A percentile compares a stretch with the other conserved stretches of the same genome.
These are phyloP conservation scores for Drosophila rubida DNA, from an alignment of 2,888 invertebrate species.

Conservation along the genomic window DNA sequence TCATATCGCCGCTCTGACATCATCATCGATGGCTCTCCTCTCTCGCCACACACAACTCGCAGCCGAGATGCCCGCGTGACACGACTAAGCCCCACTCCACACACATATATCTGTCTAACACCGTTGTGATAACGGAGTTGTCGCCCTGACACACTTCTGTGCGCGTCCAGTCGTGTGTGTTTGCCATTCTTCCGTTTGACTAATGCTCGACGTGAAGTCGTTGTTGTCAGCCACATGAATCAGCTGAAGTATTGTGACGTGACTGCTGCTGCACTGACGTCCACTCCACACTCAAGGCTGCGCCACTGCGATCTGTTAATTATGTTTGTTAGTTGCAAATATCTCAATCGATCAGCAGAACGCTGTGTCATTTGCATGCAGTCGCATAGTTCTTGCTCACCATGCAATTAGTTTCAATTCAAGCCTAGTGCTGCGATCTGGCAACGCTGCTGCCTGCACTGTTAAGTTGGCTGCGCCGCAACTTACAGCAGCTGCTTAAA, in stretches of 20 bases:
- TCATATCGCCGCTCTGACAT: slow-evolving; percentile 47
- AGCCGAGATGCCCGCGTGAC: slow-evolving; percentile 13
- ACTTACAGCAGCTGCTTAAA: too few relatives aligned
- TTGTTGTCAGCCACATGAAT: not conserved
- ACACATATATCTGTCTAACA: too few relatives aligned
- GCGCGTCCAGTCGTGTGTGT: not conserved
- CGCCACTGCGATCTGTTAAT: not conserved
- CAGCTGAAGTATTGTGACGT: not conserved
- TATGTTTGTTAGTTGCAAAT: not conserved
- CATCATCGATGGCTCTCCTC: slow-evolving; percentile 44
- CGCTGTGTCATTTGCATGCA: not conserved
- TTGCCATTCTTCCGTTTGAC: not conserved
- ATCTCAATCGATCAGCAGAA: not conserved
- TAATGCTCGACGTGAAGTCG: slow-evolving; percentile 1
- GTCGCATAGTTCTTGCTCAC: too few relatives aligned
- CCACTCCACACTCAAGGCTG: not conserved
- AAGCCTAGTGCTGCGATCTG: not conserved
- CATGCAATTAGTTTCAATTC: not conserved
- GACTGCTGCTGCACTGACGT: not conserved
- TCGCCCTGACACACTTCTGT: slow-evolving; percentile 19
- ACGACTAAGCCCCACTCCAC: not conserved
- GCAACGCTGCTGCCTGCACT: not conserved
- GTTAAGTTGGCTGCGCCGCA: slow-evolving; percentile 14
- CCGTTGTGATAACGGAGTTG: slow-evolving; percentile 16
- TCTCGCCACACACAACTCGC: too few relatives aligned